These are phyloP conservation scores for Aythya fuligula DNA, from an alignment of 2,797 vertebrate species.

Conservation along the genomic window DNA sequence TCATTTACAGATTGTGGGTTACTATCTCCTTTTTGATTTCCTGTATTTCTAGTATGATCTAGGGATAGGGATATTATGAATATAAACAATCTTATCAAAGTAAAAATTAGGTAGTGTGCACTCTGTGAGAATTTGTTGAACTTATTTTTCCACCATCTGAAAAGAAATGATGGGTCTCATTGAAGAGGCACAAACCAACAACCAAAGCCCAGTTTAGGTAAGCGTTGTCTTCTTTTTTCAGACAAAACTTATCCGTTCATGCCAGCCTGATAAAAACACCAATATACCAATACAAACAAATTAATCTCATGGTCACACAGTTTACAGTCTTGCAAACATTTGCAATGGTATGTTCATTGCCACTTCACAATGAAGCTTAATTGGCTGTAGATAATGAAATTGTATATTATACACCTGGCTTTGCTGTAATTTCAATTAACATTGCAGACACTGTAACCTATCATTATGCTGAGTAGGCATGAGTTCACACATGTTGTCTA, in stretches of 20 bases:
- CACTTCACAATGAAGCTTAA: neutral
- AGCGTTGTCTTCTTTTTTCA: neutral
- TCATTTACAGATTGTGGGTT: neutral
- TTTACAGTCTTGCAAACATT: neutral
- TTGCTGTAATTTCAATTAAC: constrained; percentile 1
- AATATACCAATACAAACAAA: neutral
- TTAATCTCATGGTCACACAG: neutral
- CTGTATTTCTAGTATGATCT: neutral
- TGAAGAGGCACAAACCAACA: neutral
- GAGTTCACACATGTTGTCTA: neutral
- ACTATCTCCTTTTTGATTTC: neutral
- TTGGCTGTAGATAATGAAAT: neutral
- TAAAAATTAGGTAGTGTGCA: neutral
- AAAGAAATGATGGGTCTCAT: neutral
- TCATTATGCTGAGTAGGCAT: neutral
- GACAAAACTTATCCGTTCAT: neutral
- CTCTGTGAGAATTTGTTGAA: neutral
- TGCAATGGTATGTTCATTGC: neutral
- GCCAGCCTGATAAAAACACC: neutral
- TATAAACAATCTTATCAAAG: neutral
- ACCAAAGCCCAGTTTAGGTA: neutral
- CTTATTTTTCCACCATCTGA: neutral
- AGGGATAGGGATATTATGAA: neutral
- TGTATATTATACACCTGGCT: constrained; percentile 10
- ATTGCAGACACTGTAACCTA: neutral